These are phyloP conservation scores for Nesogale talazaci DNA, from an alignment of 2,113 vertebrate species.

Conservation along the genomic window DNA sequence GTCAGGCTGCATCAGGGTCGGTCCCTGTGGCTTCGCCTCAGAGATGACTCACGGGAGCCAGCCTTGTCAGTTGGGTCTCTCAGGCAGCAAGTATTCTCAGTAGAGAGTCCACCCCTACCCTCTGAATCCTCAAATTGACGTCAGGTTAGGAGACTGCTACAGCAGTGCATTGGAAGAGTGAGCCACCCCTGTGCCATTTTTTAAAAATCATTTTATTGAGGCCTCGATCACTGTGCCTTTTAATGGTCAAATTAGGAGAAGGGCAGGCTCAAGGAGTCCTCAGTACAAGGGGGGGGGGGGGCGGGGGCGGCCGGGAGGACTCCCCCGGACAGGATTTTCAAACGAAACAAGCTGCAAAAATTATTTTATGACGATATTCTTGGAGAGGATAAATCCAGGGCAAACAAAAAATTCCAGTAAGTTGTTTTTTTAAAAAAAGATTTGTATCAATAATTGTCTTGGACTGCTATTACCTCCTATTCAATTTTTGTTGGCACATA, in stretches of 20 bases:
- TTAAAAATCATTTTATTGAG: no score
- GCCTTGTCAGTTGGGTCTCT: no score
- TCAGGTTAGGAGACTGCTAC: no score
- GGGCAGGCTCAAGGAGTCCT: slow-evolving; percentile 50
- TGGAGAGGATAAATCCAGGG: neutral
- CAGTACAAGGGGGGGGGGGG: neutral
- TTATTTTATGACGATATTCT: neutral
- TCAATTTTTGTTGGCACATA: no score
- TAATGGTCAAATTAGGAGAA: slow-evolving; percentile 53
- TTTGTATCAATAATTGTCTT: neutral
- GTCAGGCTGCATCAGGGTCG: no score
- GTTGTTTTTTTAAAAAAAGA: neutral
- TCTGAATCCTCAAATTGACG: no score
- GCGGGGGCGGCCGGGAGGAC: neutral
- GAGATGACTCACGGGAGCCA: no score
- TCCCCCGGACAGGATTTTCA: neutral
- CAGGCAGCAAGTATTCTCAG: no score
- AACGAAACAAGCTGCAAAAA: neutral
- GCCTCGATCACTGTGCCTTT: neutral
- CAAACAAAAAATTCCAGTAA: neutral
- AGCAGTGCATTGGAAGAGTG: slow-evolving; percentile 55
- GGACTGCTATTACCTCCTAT: neutral
- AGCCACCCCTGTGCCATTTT: slow-evolving; percentile 19
- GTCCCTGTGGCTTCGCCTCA: no score
- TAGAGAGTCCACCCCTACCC: no score